Conservation (phyloP, 2,797 vertebrate genomes). For the Picus viridis region DNA sequence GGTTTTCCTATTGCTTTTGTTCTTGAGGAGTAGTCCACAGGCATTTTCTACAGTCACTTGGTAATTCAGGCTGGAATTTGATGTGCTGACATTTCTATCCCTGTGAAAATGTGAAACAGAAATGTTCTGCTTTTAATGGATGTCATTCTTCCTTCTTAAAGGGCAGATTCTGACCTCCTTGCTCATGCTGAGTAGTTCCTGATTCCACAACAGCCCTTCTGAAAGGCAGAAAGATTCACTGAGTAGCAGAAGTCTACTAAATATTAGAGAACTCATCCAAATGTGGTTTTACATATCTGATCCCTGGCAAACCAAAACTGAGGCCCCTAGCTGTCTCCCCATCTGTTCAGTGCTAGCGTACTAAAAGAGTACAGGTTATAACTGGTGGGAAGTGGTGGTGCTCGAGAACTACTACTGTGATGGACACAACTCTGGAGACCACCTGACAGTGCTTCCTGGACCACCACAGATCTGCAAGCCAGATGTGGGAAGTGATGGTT, state of each 20-base stretch:
- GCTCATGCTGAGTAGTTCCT: not conserved
- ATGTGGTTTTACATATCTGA: not conserved
- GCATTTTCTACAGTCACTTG: constrained; percentile 84
- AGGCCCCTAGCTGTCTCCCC: not conserved
- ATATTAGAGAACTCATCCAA: not conserved
- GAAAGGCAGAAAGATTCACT: not conserved
- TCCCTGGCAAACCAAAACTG: not conserved
- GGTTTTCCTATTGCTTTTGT: constrained; percentile 84
- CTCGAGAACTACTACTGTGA: not conserved
- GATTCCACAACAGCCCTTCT: not conserved
- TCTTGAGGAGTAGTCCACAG: constrained; percentile 86
- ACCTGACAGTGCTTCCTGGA: not conserved
- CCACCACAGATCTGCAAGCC: not conserved
- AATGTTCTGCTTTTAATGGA: constrained; percentile 3
- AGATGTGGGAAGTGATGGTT: not conserved
- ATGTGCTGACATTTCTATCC: constrained; percentile 81
- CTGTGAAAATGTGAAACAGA: constrained; percentile 73
- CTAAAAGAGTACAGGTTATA: not conserved
- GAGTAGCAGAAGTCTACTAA: not conserved
- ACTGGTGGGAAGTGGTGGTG: not conserved
- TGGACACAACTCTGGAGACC: not conserved
- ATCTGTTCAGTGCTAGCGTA: not conserved
- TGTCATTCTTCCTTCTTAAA: not conserved
- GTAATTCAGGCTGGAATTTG: constrained; percentile 85
- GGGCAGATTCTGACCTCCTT: not conserved